These are phyloP conservation scores for Fistularia commersonii DNA, from an alignment of 2,797 vertebrate species.

Conservation along the genomic window DNA sequence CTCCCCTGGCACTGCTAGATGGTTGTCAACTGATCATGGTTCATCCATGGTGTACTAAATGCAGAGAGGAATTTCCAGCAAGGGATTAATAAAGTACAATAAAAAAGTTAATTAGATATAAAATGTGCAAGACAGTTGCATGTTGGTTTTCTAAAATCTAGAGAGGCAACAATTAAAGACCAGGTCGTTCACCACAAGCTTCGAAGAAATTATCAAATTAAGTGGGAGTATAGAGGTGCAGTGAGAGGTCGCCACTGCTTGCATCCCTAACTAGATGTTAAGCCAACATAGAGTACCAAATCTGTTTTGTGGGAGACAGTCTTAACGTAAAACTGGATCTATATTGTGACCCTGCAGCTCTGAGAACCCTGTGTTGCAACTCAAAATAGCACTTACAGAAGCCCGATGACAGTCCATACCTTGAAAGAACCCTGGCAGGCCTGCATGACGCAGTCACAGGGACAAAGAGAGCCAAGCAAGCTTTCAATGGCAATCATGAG, in stretches of 20 bases:
- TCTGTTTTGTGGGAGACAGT: background rate
- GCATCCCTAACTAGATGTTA: conserved; percentile 15
- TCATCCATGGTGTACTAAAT: no score
- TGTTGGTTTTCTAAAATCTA: no score
- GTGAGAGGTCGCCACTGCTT: background rate
- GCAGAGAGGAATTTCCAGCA: no score
- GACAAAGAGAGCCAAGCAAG: background rate
- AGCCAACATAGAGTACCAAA: conserved; percentile 1
- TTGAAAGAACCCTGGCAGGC: conserved; percentile 39
- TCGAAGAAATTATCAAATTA: background rate
- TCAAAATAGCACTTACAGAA: conserved; percentile 70
- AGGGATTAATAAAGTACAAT: no score
- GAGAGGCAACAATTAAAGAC: background rate
- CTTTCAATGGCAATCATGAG: conserved; percentile 8
- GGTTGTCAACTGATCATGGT: no score
- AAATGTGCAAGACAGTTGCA: background rate
- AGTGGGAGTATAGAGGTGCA: background rate
- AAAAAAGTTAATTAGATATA: background rate
- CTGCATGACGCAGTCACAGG: conserved; percentile 7
- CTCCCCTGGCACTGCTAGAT: no score
- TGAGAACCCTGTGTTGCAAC: conserved; percentile 55
- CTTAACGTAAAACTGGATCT: background rate
- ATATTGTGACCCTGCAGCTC: conserved; percentile 55
- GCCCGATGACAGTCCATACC: conserved; percentile 56
- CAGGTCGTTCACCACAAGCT: background rate